Evolutionary conservation across 1,140 invertebrate genomes (phyloP).

Genomic region (Nephotettix cincticeps): DNA sequence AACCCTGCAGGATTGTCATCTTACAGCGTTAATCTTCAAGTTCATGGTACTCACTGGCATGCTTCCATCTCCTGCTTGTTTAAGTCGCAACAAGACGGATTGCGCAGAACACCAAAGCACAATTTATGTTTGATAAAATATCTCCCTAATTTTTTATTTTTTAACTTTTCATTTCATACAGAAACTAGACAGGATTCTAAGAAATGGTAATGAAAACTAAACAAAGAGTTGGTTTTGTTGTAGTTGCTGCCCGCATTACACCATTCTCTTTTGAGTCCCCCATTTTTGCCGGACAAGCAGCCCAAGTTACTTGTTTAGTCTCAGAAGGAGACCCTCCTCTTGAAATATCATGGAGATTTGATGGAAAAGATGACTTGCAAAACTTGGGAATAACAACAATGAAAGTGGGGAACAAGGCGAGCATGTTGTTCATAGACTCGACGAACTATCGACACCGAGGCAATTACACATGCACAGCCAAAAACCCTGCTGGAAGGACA

Average conservation of each 20-base stretch:
- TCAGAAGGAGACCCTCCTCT: constrained; percentile 47
- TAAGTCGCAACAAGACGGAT: neutral
- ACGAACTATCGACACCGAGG: constrained; percentile 44
- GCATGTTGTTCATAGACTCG: constrained; percentile 66
- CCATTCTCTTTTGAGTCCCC: constrained; percentile 56
- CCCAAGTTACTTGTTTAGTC: constrained; percentile 43
- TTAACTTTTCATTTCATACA: too few relatives aligned
- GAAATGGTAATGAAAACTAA: too few relatives aligned
- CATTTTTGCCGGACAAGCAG: constrained; percentile 51
- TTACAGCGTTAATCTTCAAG: constrained; percentile 30
- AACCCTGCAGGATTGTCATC: constrained; percentile 59
- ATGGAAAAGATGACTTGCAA: constrained; percentile 35
- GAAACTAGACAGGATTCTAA: too few relatives aligned
- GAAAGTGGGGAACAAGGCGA: constrained; percentile 40
- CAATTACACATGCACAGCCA: constrained; percentile 56
- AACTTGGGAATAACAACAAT: constrained; percentile 32
- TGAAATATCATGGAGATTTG: constrained; percentile 43
- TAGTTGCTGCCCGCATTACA: constrained; percentile 61
- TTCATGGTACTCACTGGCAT: constrained; percentile 32
- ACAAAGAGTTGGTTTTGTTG: constrained; percentile 15
- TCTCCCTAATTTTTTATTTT: too few relatives aligned
- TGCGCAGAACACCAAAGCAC: neutral
- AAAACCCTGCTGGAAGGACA: constrained; percentile 49
- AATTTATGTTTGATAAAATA: too few relatives aligned
- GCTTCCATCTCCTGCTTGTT: neutral